Conservation (phyloP, 92 coral and sea anemone species). For the Bergia puertoricense region DNA sequence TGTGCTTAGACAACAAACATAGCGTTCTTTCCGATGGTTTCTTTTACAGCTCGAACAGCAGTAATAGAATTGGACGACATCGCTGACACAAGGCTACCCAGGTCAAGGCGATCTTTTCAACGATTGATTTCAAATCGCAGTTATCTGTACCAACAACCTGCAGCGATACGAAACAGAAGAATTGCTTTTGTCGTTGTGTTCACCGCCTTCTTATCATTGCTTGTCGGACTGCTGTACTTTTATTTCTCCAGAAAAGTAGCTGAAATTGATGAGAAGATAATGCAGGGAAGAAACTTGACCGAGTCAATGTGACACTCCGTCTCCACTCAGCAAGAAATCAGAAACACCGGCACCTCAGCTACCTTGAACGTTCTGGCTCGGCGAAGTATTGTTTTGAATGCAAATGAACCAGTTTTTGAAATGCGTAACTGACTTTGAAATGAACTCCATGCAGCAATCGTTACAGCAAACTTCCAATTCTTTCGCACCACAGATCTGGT, state of each 20-base stretch:
- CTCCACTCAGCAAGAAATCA: not conserved
- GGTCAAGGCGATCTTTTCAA: not conserved
- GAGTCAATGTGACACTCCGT: not conserved
- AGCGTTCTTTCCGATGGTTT: not conserved
- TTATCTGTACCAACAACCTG: slow-evolving; percentile 2
- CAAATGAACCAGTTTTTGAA: not conserved
- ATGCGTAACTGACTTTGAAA: no score
- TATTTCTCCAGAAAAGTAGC: slow-evolving; percentile 35
- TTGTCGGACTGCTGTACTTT: slow-evolving; percentile 27
- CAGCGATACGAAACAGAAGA: slow-evolving; percentile 14
- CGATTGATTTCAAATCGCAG: not conserved
- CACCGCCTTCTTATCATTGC: slow-evolving; percentile 10
- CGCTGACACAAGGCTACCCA: not conserved
- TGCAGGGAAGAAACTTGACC: slow-evolving; percentile 8
- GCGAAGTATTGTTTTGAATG: not conserved
- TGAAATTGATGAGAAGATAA: not conserved
- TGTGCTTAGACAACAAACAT: not conserved
- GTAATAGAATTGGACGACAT: not conserved
- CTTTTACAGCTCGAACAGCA: not conserved
- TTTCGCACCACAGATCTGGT: no score
- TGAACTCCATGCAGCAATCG: not conserved
- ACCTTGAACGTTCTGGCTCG: not conserved
- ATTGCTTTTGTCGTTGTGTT: slow-evolving; percentile 24
- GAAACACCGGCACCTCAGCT: not conserved
- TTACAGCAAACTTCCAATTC: not conserved